A percentile compares a stretch with the other conserved stretches of the same genome.
Evolutionary conservation across 1,140 invertebrate genomes (phyloP).

Genomic region (Zophobas atratus): DNA sequence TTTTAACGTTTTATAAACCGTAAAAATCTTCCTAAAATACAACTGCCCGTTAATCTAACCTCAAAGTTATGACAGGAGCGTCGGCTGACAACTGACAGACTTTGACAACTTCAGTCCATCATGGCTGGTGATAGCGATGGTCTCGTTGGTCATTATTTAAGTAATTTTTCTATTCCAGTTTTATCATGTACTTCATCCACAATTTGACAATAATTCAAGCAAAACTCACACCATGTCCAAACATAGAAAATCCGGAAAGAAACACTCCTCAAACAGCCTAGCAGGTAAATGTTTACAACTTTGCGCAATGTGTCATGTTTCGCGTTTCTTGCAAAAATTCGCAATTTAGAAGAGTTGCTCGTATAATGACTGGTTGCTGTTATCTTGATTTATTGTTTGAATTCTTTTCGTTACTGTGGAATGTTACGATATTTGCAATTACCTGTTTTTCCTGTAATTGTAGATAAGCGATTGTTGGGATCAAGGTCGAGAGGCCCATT

Average conservation of each 20-base stretch:
- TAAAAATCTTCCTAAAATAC: conserved; percentile 1
- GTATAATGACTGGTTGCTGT: too few relatives aligned
- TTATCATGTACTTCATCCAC: conserved; percentile 47
- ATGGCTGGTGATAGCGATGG: conserved; percentile 60
- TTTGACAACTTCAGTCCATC: conserved; percentile 56
- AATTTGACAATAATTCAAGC: conserved; percentile 49
- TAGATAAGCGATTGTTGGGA: neutral
- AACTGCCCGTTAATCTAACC: conserved; percentile 10
- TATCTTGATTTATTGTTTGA: conserved; percentile 7
- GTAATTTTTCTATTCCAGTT: conserved; percentile 51
- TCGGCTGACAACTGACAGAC: conserved; percentile 19
- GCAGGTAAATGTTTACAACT: conserved; percentile 58
- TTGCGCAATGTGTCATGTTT: conserved; percentile 8
- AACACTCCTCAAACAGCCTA: conserved; percentile 52
- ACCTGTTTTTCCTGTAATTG: neutral
- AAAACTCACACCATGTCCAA: conserved; percentile 51
- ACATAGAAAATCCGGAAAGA: conserved; percentile 59
- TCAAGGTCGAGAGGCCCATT: neutral
- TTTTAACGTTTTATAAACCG: neutral
- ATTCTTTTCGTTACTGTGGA: neutral
- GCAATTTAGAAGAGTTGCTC: neutral
- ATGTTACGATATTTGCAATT: neutral
- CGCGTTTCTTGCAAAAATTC: neutral
- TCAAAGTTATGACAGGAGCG: conserved; percentile 5
- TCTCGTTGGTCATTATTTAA: conserved; percentile 52